These are phyloP conservation scores for Malacosoma neustria DNA, from an alignment of 2,888 invertebrate species.

Conservation along the genomic window DNA sequence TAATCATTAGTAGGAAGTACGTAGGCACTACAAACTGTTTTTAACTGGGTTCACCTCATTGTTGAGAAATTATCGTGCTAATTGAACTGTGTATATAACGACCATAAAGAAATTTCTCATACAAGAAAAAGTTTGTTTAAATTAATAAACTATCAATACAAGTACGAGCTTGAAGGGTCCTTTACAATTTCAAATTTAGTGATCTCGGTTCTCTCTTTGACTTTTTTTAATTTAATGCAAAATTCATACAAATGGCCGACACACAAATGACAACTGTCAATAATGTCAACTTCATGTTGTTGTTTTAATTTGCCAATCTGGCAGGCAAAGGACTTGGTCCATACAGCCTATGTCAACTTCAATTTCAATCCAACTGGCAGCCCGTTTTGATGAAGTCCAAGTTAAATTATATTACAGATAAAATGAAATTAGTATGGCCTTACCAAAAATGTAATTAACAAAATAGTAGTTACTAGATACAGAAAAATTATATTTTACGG, in stretches of 20 bases:
- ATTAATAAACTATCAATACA: too few species aligned
- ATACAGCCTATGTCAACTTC: too few species aligned
- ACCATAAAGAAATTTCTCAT: slow-evolving; percentile 5
- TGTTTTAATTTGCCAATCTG: background rate
- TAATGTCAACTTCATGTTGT: slow-evolving; percentile 24
- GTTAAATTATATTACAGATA: too few species aligned
- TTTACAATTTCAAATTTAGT: background rate
- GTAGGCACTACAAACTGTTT: slow-evolving; percentile 58
- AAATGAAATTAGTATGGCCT: slow-evolving; percentile 5
- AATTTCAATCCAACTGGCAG: too few species aligned
- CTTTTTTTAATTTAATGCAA: slow-evolving; percentile 2
- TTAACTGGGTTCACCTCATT: slow-evolving; percentile 41
- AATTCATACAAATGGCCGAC: slow-evolving; percentile 53
- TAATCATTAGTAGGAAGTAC: slow-evolving; percentile 61
- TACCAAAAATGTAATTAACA: slow-evolving; percentile 1
- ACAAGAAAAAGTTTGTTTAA: too few species aligned
- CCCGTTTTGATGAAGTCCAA: too few species aligned
- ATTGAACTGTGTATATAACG: slow-evolving; percentile 20
- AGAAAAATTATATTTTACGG: too few species aligned
- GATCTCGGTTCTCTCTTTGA: too few species aligned
- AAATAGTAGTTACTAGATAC: too few species aligned
- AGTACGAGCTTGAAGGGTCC: background rate
- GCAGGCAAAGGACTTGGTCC: background rate
- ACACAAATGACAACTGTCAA: slow-evolving; percentile 28
- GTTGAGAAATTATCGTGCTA: slow-evolving; percentile 9